phyloP scores from a whole-genome alignment of 2,888 invertebrate species.

The Drosophila diplacantha region DNA sequence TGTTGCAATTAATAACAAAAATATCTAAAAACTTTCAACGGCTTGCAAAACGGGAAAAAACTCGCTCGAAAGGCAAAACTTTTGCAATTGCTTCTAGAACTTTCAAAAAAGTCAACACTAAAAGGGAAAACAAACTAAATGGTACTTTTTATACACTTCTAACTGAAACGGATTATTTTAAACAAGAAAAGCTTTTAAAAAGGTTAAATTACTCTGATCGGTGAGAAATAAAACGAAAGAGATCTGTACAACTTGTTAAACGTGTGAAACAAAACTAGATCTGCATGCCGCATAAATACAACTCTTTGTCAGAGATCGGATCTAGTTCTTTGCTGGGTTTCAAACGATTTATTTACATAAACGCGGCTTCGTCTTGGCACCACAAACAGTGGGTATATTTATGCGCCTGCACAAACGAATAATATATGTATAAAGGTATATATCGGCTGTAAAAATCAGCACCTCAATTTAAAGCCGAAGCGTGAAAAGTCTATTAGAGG shows the following conservation, averaged over 20 bases:
- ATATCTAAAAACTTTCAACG: slow-evolving; percentile 24
- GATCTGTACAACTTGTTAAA: slow-evolving; percentile 5
- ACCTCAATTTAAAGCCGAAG: slow-evolving; percentile 70
- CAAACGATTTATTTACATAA: slow-evolving; percentile 25
- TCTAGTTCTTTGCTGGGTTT: slow-evolving; percentile 20
- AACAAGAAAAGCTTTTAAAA: background rate
- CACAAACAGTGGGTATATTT: slow-evolving; percentile 17
- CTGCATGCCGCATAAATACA: slow-evolving; percentile 11
- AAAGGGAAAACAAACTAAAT: slow-evolving; percentile 24
- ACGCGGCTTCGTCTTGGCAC: slow-evolving; percentile 22
- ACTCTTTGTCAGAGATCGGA: slow-evolving; percentile 12
- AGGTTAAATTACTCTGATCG: too few species aligned
- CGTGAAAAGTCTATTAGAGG: slow-evolving; percentile 70
- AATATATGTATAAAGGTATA: slow-evolving; percentile 27
- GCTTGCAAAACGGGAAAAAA: slow-evolving; percentile 18
- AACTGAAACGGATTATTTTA: background rate
- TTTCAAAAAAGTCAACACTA: slow-evolving; percentile 54
- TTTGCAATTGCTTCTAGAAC: slow-evolving; percentile 61
- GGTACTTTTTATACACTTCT: background rate
- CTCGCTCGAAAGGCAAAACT: slow-evolving; percentile 20
- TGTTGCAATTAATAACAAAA: slow-evolving; percentile 60
- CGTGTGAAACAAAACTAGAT: slow-evolving; percentile 22
- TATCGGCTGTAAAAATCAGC: slow-evolving; percentile 67
- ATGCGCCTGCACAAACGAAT: slow-evolving; percentile 15
- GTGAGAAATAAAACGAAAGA: background rate